Evolutionary conservation across 1,140 invertebrate genomes (phyloP).

Genomic region (Tenebrio molitor): DNA sequence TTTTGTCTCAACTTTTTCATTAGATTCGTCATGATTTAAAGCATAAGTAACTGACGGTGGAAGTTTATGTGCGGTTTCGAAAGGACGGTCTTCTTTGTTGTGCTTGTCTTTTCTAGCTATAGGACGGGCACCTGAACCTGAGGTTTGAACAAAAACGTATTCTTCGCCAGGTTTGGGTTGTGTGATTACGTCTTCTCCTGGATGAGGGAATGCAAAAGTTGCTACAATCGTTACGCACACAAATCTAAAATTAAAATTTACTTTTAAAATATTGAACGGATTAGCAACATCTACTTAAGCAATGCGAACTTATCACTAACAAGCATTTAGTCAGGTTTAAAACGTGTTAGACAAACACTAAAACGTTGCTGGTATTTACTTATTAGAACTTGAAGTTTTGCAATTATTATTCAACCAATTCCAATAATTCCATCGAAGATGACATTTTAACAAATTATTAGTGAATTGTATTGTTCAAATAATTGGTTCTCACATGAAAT

Average conservation of each 20-base stretch:
- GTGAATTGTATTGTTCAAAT: no score
- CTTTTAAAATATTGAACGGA: no score
- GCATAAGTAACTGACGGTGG: slow-evolving; percentile 59
- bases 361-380: no score
- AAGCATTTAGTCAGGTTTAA: no score
- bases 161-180: slow-evolving; percentile 63
- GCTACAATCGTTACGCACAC: slow-evolving; percentile 1
- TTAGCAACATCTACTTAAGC: no score
- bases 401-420: no score
- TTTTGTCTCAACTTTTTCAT: slow-evolving; percentile 49
- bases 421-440: no score
- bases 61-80: slow-evolving; percentile 65
- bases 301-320: no score
- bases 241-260: slow-evolving; percentile 24
- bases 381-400: no score
- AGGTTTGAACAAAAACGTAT: slow-evolving; percentile 62
- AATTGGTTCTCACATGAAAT: no score
- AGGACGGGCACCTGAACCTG: slow-evolving; percentile 55
- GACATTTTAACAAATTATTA: no score
- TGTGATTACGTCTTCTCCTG: slow-evolving; percentile 51
- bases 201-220: slow-evolving; percentile 22
- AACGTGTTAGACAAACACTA: no score
- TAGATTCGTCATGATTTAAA: slow-evolving; percentile 57
- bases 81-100: slow-evolving; percentile 54
- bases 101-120: slow-evolving; percentile 62